Conservation (phyloP, 2,797 vertebrate genomes). For the Austrolebias charrua region DNA sequence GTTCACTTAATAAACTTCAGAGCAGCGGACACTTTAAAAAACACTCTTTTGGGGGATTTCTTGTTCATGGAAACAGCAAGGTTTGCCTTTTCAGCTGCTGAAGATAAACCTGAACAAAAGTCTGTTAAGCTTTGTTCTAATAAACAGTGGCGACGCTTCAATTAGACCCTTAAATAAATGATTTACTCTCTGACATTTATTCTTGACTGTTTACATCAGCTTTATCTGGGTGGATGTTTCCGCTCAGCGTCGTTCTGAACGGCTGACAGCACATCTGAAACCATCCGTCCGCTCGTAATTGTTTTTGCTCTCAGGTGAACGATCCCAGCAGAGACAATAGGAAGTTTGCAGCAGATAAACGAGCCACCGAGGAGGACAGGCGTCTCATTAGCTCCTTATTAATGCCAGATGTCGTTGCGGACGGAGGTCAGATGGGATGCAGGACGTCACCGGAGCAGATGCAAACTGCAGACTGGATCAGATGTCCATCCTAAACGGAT, state of each 20-base stretch:
- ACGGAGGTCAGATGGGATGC: conserved; percentile 52
- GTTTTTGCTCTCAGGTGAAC: conserved; percentile 44
- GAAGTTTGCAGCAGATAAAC: conserved; percentile 63
- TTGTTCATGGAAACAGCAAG: not conserved
- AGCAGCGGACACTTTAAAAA: too few species aligned
- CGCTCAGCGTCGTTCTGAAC: conserved; percentile 25
- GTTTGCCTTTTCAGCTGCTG: not conserved
- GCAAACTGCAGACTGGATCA: conserved; percentile 70
- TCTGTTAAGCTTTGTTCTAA: too few species aligned
- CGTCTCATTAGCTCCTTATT: conserved; percentile 75
- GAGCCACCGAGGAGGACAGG: conserved; percentile 57
- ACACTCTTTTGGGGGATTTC: not conserved
- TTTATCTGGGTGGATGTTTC: conserved; percentile 7
- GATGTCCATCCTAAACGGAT: conserved; percentile 70
- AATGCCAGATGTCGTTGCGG: conserved; percentile 71
- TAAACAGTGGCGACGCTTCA: too few species aligned
- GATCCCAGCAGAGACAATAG: conserved; percentile 32
- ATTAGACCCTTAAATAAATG: not conserved
- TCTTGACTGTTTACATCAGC: not conserved
- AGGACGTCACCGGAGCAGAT: conserved; percentile 66
- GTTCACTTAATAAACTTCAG: too few species aligned
- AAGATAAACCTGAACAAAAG: not conserved
- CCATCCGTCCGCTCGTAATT: conserved; percentile 57
- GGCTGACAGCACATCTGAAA: conserved; percentile 14
- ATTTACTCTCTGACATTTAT: not conserved